Conservation (phyloP, 2,888 invertebrate genomes). For the Plebejus melissa region DNA sequence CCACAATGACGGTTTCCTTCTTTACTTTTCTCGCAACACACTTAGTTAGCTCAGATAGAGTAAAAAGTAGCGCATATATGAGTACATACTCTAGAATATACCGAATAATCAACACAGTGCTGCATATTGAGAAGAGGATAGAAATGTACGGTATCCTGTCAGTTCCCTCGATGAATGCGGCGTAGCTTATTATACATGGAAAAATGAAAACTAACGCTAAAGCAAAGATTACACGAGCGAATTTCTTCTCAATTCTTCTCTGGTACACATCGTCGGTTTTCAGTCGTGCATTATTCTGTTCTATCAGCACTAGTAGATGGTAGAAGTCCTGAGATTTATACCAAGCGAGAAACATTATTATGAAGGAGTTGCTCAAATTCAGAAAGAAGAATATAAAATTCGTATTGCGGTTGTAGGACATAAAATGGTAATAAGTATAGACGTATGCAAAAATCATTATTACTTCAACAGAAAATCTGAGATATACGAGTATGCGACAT, state of each 20-base stretch:
- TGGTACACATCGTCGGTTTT: background rate
- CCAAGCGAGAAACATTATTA: constrained; percentile 7
- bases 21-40: constrained; percentile 10
- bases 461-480: background rate
- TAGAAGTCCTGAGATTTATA: background rate
- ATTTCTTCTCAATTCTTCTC: background rate
- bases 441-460: background rate
- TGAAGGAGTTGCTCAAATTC: constrained; percentile 17
- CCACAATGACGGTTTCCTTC: background rate
- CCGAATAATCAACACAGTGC: background rate
- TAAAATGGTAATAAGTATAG: background rate
- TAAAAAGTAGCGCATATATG: constrained; percentile 4
- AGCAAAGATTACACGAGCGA: background rate
- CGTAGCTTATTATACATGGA: background rate
- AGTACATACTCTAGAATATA: constrained; percentile 16
- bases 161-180: background rate
- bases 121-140: background rate
- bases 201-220: background rate
- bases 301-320: background rate
- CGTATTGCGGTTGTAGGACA: background rate
- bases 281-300: background rate
- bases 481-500: background rate
- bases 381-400: constrained; percentile 1
- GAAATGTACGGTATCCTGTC: background rate
- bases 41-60: constrained; percentile 26